Conservation (phyloP, 2,888 invertebrate genomes). For the Pteria penguin region DNA sequence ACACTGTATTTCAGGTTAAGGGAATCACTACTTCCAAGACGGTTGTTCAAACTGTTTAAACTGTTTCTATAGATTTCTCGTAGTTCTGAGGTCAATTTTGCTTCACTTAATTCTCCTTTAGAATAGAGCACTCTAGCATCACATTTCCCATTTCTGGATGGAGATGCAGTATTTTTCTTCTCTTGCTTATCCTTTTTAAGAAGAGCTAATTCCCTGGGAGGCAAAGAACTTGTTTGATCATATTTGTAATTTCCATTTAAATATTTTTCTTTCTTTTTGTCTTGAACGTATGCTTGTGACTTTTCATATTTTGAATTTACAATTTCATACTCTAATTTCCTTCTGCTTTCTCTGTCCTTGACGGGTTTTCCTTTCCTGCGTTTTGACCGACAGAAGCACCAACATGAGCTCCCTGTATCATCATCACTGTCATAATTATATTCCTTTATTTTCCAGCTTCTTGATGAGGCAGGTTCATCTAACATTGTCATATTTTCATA, state of each 20-base stretch:
- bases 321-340: conserved; percentile 12
- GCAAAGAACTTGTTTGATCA: not conserved
- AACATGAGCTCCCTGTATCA: conserved; percentile 50
- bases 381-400: conserved; percentile 64
- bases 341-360: not conserved
- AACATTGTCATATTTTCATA: conserved; percentile 70
- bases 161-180: not conserved
- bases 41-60: not conserved
- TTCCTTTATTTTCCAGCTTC: conserved; percentile 56
- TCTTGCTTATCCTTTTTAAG: not conserved
- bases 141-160: not conserved
- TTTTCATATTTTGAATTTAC: not conserved
- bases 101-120: not conserved
- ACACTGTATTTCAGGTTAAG: conserved; percentile 15
- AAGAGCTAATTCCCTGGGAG: not conserved
- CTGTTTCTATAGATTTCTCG: conserved; percentile 9
- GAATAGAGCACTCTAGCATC: not conserved
- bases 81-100: not conserved
- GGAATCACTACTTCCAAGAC: conserved; percentile 1
- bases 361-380: conserved; percentile 33
- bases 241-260: not conserved
- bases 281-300: not conserved
- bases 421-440: conserved; percentile 60
- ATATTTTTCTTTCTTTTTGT: not conserved
- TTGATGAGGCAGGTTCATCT: conserved; percentile 55